These are phyloP conservation scores for Deilephila porcellus DNA, from an alignment of 2,888 invertebrate genomes.

Conservation along the genomic window DNA sequence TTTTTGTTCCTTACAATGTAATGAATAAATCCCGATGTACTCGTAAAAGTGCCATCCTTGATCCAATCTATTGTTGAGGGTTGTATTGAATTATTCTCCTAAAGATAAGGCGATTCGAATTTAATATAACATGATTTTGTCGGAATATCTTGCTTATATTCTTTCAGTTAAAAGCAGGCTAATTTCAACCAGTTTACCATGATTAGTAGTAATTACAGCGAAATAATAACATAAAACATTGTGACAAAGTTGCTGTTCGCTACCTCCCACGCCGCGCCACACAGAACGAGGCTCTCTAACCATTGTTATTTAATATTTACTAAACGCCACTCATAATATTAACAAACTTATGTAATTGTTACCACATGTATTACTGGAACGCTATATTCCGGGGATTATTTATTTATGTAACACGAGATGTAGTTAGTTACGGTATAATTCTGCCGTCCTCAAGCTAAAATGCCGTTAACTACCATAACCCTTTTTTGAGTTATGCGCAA, in stretches of 20 bases:
- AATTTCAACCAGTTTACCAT: neutral
- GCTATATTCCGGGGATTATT: neutral
- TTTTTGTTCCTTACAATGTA: neutral
- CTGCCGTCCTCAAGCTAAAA: too few species aligned
- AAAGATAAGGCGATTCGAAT: too few species aligned
- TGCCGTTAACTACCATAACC: too few species aligned
- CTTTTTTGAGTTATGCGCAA: too few species aligned
- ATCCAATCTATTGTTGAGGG: neutral
- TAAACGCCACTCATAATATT: neutral
- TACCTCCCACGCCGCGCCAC: slow-evolving; percentile 9
- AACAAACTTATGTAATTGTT: neutral
- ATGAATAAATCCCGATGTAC: neutral
- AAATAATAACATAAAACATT: neutral
- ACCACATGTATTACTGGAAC: neutral
- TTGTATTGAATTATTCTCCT: neutral
- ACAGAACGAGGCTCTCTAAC: neutral
- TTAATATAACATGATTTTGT: neutral
- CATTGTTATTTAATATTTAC: neutral
- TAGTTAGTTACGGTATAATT: too few species aligned
- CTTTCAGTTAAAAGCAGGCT: neutral
- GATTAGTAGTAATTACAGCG: neutral
- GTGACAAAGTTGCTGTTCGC: neutral
- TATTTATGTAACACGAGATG: neutral
- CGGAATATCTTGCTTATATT: neutral
- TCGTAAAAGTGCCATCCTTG: neutral